Evolutionary conservation across 2,888 invertebrate genomes (phyloP).

Genomic region (Digitonthophagus gazella): DNA sequence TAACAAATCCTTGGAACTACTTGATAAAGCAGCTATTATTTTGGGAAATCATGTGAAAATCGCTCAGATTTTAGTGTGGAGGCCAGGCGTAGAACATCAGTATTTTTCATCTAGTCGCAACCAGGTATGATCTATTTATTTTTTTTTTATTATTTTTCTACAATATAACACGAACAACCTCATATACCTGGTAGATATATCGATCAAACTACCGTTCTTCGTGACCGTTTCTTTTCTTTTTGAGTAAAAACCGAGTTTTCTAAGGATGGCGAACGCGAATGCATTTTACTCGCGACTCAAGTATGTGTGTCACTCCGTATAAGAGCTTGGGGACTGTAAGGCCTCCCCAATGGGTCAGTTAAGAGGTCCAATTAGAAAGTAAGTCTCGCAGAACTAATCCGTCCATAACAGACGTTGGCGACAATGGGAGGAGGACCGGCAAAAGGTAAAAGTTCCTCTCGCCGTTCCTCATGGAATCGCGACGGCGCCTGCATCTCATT

Average conservation of each 20-base stretch:
- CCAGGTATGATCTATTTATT: too few species aligned
- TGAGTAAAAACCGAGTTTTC: background rate
- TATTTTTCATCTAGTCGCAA: slow-evolving; percentile 42
- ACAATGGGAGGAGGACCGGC: background rate
- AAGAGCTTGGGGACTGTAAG: background rate
- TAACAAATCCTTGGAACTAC: slow-evolving; percentile 50
- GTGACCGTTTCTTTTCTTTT: background rate
- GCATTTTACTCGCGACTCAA: background rate
- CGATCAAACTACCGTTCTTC: background rate
- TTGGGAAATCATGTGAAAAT: slow-evolving; percentile 49
- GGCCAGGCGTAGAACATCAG: slow-evolving; percentile 39
- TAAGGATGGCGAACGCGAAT: background rate
- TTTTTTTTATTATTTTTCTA: too few species aligned
- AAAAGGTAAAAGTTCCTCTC: background rate
- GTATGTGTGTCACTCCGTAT: background rate
- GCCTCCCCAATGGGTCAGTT: background rate
- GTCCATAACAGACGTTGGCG: background rate
- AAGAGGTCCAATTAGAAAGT: background rate
- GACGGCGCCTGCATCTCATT: background rate
- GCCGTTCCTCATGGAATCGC: background rate
- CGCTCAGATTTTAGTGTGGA: slow-evolving; percentile 47
- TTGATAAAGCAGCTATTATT: slow-evolving; percentile 54
- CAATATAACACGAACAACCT: too few species aligned
- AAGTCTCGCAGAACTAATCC: background rate
- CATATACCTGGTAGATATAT: too few species aligned